Percentiles rank a stretch among this genome's conserved stretches.
phyloP scores from a whole-genome alignment of 2,113 vertebrate genomes.

The Hymenochirus boettgeri region DNA sequence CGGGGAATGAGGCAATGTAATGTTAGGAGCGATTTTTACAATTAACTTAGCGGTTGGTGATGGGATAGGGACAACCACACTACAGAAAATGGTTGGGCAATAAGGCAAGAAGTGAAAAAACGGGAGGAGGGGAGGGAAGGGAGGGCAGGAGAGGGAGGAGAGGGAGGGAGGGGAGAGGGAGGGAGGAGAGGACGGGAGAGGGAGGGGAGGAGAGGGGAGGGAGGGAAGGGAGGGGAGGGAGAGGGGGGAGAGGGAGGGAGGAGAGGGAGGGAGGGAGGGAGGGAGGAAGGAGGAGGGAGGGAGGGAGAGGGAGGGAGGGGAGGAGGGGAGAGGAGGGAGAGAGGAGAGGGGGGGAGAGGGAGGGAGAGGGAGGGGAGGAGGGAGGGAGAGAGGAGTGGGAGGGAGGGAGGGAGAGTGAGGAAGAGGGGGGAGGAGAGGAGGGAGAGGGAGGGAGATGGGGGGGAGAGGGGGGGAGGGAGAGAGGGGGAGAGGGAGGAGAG shows the following conservation, averaged over 20 bases:
- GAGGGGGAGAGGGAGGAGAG: too few species aligned
- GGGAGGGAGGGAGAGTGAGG: too few species aligned
- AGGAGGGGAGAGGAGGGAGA: neutral
- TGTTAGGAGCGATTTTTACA: too few species aligned
- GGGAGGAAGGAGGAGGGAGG: neutral
- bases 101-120: neutral
- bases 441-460: neutral
- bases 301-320: neutral
- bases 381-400: too few species aligned
- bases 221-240: neutral
- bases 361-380: too few species aligned
- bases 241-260: neutral
- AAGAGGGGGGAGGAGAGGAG: neutral
- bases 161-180: neutral
- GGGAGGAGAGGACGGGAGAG: neutral
- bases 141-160: too few species aligned
- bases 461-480: neutral
- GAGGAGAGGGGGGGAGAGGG: neutral
- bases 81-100: too few species aligned
- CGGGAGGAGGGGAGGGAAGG: too few species aligned
- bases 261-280: neutral
- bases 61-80: too few species aligned
- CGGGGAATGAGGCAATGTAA: too few species aligned
- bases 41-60: too few species aligned
- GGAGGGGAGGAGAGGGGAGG: conserved; percentile 2